These are phyloP conservation scores for Thecophora atra DNA, from an alignment of 2,888 invertebrate genomes.

Conservation along the genomic window DNA sequence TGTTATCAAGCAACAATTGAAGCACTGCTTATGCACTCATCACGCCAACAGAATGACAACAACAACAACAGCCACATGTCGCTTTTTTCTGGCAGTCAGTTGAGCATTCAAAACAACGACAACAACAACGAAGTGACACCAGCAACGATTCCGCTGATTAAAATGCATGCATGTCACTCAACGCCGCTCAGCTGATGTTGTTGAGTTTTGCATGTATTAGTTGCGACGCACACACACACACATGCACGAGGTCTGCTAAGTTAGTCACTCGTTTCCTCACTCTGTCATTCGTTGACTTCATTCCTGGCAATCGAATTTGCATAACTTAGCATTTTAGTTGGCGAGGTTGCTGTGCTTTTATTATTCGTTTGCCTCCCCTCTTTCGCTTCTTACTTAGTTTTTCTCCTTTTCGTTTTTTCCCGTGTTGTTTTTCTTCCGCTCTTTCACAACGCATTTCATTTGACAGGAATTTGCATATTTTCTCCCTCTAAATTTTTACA, in stretches of 20 bases:
- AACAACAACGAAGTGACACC: constrained; percentile 25
- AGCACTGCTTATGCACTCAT: constrained; percentile 58
- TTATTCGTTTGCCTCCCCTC: neutral
- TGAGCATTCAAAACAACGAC: constrained; percentile 43
- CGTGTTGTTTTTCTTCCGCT: neutral
- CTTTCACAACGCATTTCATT: neutral
- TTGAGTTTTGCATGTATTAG: constrained; percentile 19
- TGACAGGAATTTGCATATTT: constrained; percentile 31
- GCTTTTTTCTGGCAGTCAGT: constrained; percentile 45
- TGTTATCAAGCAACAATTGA: constrained; percentile 40
- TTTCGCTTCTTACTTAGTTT: neutral
- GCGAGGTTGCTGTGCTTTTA: neutral
- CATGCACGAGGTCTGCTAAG: neutral
- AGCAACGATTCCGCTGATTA: constrained; percentile 18
- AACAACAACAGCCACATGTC: constrained; percentile 44
- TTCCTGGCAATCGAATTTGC: constrained; percentile 61
- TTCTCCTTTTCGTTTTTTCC: neutral
- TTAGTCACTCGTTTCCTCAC: constrained; percentile 23
- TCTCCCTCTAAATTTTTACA: constrained; percentile 7
- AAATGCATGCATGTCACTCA: constrained; percentile 20
- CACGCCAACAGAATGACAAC: neutral
- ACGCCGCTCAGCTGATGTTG: constrained; percentile 4
- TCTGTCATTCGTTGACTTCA: constrained; percentile 47
- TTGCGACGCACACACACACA: constrained; percentile 20
- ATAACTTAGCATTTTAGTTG: constrained; percentile 54